A percentile compares a stretch with the other conserved stretches of the same genome.
Evolutionary conservation across 2,797 vertebrate genomes (phyloP).

Genomic region (Coracias cyanogaster): DNA sequence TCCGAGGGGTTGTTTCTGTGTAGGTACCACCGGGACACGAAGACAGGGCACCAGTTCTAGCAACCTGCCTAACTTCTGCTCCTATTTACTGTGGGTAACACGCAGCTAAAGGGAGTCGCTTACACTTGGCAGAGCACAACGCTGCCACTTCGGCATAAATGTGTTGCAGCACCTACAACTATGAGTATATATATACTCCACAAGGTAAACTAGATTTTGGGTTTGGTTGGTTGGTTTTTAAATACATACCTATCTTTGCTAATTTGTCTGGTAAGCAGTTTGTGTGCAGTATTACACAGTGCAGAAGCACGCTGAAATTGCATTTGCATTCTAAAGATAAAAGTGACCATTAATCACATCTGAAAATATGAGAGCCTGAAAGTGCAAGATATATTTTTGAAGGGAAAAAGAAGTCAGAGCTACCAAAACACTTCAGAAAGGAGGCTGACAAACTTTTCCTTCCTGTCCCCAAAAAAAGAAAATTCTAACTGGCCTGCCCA

Average conservation of each 20-base stretch:
- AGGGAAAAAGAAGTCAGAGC: not conserved
- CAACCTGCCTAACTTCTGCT: not conserved
- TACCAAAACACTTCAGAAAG: conserved; percentile 38
- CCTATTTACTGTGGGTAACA: not conserved
- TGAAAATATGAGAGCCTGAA: not conserved
- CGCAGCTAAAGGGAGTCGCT: not conserved
- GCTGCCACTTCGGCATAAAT: not conserved
- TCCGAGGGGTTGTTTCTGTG: not conserved
- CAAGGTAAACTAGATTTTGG: not conserved
- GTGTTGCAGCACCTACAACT: not conserved
- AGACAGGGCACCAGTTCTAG: not conserved
- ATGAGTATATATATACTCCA: not conserved
- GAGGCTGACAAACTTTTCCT: conserved; percentile 27
- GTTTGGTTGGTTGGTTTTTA: not conserved
- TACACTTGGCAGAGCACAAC: not conserved
- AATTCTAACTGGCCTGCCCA: not conserved
- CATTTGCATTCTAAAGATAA: conserved; percentile 34
- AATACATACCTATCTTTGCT: not conserved
- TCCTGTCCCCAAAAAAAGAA: not conserved
- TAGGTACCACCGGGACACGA: not conserved
- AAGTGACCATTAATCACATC: conserved; percentile 23
- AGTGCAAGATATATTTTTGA: not conserved
- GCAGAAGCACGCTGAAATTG: not conserved
- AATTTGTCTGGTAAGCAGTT: not conserved
- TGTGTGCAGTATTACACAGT: not conserved